phyloP scores from a whole-genome alignment of 2,888 invertebrate species.

The Drosophila formosana region DNA sequence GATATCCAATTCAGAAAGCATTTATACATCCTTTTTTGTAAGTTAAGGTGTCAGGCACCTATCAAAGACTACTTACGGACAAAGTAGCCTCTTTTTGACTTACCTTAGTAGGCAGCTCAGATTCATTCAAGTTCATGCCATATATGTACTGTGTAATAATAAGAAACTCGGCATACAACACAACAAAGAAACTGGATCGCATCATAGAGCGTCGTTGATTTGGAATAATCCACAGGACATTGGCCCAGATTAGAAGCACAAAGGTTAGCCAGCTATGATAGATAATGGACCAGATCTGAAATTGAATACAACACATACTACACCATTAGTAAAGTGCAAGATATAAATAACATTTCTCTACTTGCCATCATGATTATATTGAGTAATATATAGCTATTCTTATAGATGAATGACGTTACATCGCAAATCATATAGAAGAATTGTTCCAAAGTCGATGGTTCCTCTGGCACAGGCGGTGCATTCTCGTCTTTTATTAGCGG shows the following conservation, averaged over 20 bases:
- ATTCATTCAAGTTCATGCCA: conserved; percentile 93
- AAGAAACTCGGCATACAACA: conserved; percentile 94
- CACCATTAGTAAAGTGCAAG: background rate
- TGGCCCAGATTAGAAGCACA: conserved; percentile 96
- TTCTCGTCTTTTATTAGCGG: background rate
- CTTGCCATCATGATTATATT: conserved; percentile 96
- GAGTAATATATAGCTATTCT: conserved; percentile 93
- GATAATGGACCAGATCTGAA: conserved; percentile 98
- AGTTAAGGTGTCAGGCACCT: too few relatives aligned
- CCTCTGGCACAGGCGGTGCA: background rate
- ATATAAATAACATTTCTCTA: background rate
- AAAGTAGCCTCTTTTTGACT: conserved; percentile 24
- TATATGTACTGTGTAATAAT: conserved; percentile 94
- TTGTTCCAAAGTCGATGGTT: conserved; percentile 87
- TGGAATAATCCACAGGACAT: conserved; percentile 97
- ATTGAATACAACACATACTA: conserved; percentile 47
- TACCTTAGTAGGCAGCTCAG: conserved; percentile 91
- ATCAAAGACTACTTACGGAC: too few relatives aligned
- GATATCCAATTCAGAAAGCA: too few relatives aligned
- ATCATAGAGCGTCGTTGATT: conserved; percentile 97
- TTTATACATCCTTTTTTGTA: too few relatives aligned
- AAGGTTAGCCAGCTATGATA: conserved; percentile 99
- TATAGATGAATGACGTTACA: conserved; percentile 89
- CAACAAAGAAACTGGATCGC: conserved; percentile 95
- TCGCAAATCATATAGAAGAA: conserved; percentile 87